Evolutionary conservation across 2,797 vertebrate genomes (phyloP).

Genomic region (Pelobates cultripes): DNA sequence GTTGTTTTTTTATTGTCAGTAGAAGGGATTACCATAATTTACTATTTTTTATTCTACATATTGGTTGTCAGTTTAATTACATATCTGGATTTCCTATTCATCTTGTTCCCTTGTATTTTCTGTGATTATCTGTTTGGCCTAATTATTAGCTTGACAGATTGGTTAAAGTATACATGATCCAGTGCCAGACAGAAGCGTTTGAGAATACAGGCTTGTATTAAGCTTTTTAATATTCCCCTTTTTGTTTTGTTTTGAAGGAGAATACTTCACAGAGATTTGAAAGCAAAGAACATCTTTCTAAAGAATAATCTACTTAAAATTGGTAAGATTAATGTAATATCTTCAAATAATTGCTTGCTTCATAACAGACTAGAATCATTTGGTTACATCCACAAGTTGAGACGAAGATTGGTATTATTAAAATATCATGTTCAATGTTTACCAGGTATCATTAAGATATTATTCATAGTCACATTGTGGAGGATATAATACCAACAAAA

Average conservation of each 20-base stretch:
- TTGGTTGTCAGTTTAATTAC: constrained; percentile 45
- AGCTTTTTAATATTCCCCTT: constrained; percentile 36
- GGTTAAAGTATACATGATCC: constrained; percentile 31
- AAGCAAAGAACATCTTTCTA: constrained; percentile 87
- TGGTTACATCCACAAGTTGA: too few species aligned
- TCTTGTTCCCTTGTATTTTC: constrained; percentile 33
- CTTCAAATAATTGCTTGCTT: too few species aligned
- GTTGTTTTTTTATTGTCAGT: too few species aligned
- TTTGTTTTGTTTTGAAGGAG: constrained; percentile 66
- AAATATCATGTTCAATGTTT: too few species aligned
- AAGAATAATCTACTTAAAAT: constrained; percentile 87
- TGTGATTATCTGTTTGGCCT: constrained; percentile 43
- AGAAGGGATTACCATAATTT: constrained; percentile 9
- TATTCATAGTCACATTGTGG: too few species aligned
- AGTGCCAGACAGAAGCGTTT: constrained; percentile 20
- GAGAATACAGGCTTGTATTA: constrained; percentile 29
- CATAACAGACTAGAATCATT: too few species aligned
- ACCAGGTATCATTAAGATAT: too few species aligned
- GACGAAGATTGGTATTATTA: too few species aligned
- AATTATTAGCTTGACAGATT: constrained; percentile 52
- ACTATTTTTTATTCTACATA: constrained; percentile 12
- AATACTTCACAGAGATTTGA: constrained; percentile 87
- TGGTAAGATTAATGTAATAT: constrained; percentile 69
- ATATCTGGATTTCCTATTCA: constrained; percentile 42
- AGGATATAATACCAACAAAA: too few species aligned